Evolutionary conservation across 2,113 vertebrate genomes (phyloP).

Genomic region (pig (Sus scrofa)): T2T-Sscrofa CM000821.6:27586001-27586500

Average conservation of each 20-base stretch:
- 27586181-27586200: background rate
- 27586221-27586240: background rate
- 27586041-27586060: background rate
- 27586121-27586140: background rate
- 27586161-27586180: background rate
- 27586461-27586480: background rate
- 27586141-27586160: background rate
- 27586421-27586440: too few species aligned
- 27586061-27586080: background rate
- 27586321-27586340: too few species aligned
- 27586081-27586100: background rate
- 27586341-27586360: too few species aligned
- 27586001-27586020: background rate
- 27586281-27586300: too few species aligned
- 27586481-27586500: background rate
- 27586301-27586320: too few species aligned
- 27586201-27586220: accelerated
- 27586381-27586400: too few species aligned
- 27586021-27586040: background rate
- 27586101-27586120: background rate
- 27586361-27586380: too few species aligned
- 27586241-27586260: background rate
- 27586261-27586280: too few species aligned
- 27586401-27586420: too few species aligned
- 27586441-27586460: background rate